These are phyloP conservation scores for Nebria ingens DNA, from an alignment of 1,140 invertebrate genomes.

Conservation along the genomic window DNA sequence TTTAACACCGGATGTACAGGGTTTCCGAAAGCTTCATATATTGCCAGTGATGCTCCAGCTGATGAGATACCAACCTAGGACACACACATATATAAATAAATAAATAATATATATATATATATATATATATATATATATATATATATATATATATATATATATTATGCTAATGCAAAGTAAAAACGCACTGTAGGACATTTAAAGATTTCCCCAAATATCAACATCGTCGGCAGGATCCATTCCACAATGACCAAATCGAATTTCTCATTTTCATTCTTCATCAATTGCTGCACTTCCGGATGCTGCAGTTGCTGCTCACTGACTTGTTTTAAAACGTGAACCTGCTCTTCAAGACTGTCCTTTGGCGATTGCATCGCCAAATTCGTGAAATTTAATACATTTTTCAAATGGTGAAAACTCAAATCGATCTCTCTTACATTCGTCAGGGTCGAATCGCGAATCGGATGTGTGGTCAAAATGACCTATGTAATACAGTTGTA, in stretches of 20 bases:
- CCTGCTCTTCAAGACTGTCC: too few relatives aligned
- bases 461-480: constrained; percentile 31
- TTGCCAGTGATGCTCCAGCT: constrained; percentile 14
- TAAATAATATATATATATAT: neutral
- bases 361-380: neutral
- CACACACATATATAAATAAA: neutral
- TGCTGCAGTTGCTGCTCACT: neutral
- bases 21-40: constrained; percentile 20
- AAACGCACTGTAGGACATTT: constrained; percentile 29
- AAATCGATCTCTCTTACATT: neutral
- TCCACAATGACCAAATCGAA: constrained; percentile 32
- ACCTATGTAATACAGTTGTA: constrained; percentile 12
- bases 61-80: constrained; percentile 19
- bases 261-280: constrained; percentile 19
- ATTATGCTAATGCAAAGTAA: too few relatives aligned
- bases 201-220: constrained; percentile 24
- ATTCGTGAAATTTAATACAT: neutral
- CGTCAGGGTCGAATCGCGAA: constrained; percentile 11
- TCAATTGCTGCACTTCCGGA: constrained; percentile 22
- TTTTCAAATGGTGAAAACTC: neutral
- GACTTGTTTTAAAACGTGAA: neutral
- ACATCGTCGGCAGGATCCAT: constrained; percentile 21
- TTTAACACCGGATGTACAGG: constrained; percentile 2
- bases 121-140: too few relatives aligned
- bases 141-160: too few relatives aligned